phyloP scores from a whole-genome alignment of 2,888 invertebrate genomes.

The Auanema freiburgensis region DNA sequence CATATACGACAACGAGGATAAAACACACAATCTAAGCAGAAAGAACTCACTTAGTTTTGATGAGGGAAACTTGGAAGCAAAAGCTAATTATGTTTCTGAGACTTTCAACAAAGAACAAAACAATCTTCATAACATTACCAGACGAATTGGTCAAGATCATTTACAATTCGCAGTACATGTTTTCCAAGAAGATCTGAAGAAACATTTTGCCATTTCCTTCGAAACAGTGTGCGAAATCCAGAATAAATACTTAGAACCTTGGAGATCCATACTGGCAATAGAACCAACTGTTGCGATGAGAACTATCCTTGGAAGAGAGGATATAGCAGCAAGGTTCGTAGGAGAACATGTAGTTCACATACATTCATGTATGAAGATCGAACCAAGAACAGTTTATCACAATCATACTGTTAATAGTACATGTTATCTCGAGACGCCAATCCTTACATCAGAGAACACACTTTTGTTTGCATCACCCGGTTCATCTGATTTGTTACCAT shows the following conservation, averaged over 20 bases:
- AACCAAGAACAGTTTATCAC: not conserved
- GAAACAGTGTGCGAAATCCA: conserved; percentile 19
- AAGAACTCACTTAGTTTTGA: no score
- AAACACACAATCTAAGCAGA: no score
- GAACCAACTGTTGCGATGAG: conserved; percentile 28
- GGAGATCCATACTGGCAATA: conserved; percentile 18
- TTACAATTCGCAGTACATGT: no score
- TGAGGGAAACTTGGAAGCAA: no score
- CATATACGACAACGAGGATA: no score
- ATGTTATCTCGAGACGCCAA: conserved; percentile 23
- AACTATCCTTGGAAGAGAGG: conserved; percentile 21
- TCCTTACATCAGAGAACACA: not conserved
- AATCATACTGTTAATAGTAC: conserved; percentile 18
- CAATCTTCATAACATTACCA: no score
- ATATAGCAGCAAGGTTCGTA: conserved; percentile 21
- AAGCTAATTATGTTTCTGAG: no score
- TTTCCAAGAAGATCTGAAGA: no score
- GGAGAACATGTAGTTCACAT: conserved; percentile 17
- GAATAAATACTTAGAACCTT: conserved; percentile 18
- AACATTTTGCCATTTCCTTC: no score
- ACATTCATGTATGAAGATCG: conserved; percentile 13
- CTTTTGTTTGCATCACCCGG: conserved; percentile 7
- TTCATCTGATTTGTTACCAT: not conserved
- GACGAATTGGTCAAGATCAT: no score
- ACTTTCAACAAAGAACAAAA: no score